Percentiles rank a stretch among this genome's conserved stretches.
Evolutionary conservation across 2,113 vertebrate species (phyloP).

Genomic region (Australoheros scitulus): DNA sequence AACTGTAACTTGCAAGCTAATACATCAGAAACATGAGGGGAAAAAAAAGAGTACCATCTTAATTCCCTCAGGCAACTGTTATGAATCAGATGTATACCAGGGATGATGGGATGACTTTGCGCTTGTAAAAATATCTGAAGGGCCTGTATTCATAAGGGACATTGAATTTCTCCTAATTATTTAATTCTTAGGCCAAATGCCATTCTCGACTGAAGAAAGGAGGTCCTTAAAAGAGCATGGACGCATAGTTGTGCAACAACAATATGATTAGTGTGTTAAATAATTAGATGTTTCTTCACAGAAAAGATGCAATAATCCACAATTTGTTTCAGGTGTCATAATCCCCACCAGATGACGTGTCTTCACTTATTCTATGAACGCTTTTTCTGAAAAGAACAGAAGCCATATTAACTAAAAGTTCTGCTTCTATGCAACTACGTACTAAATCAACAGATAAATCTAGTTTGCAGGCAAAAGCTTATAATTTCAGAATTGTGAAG

Average conservation of each 20-base stretch:
- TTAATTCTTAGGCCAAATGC: background rate
- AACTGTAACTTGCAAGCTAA: background rate
- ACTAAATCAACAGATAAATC: background rate
- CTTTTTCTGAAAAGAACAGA: background rate
- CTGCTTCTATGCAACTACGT: background rate
- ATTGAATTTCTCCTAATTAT: background rate
- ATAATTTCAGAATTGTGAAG: background rate
- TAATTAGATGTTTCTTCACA: background rate
- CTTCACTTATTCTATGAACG: background rate
- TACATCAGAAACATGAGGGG: background rate
- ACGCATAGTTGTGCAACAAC: background rate
- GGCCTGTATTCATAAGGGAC: background rate
- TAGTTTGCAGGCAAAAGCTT: background rate
- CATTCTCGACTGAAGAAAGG: background rate
- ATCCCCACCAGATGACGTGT: background rate
- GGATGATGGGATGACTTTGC: background rate
- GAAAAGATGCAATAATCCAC: background rate
- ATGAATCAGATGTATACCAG: background rate
- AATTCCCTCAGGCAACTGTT: background rate
- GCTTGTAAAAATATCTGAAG: slow-evolving; percentile 18
- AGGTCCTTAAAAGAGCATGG: background rate
- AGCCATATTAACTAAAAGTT: background rate
- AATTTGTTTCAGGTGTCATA: background rate
- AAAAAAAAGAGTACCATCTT: background rate
- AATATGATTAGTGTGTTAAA: background rate